phyloP scores from a whole-genome alignment of 2,113 vertebrate genomes.

The Hucho hucho region DNA sequence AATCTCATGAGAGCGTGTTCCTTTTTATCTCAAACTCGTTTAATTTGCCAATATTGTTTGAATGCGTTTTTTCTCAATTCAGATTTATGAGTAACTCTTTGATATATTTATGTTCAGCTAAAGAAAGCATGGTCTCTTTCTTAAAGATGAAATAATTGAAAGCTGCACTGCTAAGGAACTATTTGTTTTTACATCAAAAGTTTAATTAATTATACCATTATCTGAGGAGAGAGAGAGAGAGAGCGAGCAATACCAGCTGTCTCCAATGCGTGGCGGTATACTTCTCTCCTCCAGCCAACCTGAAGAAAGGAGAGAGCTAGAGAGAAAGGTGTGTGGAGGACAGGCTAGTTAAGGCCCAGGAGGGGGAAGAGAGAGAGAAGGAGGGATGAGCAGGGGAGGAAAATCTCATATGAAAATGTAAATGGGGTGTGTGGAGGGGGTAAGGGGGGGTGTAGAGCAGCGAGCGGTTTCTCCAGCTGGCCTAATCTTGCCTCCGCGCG shows the following conservation, averaged over 20 bases:
- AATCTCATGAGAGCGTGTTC: conserved; percentile 27
- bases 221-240: conserved; percentile 2
- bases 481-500: conserved; percentile 76
- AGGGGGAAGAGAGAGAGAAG: conserved; percentile 8
- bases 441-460: conserved; percentile 26
- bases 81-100: conserved; percentile 58
- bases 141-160: conserved; percentile 60
- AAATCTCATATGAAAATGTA: conserved; percentile 79
- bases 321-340: conserved; percentile 15
- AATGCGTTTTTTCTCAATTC: conserved; percentile 40
- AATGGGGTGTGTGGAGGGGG: conserved; percentile 65
- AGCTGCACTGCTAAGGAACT: conserved; percentile 44
- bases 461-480: conserved; percentile 70
- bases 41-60: conserved; percentile 53
- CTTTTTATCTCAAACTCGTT: conserved; percentile 49
- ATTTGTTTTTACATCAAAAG: conserved; percentile 70
- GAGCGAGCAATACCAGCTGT: background rate
- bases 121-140: conserved; percentile 50
- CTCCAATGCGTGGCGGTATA: conserved; percentile 2
- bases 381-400: conserved; percentile 15
- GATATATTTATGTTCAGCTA: conserved; percentile 62
- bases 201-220: conserved; percentile 68
- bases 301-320: conserved; percentile 9
- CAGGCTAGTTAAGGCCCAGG: background rate
- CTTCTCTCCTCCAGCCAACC: background rate